phyloP scores from a whole-genome alignment of 2,113 vertebrate species.

The Acanthisitta chloris region DNA sequence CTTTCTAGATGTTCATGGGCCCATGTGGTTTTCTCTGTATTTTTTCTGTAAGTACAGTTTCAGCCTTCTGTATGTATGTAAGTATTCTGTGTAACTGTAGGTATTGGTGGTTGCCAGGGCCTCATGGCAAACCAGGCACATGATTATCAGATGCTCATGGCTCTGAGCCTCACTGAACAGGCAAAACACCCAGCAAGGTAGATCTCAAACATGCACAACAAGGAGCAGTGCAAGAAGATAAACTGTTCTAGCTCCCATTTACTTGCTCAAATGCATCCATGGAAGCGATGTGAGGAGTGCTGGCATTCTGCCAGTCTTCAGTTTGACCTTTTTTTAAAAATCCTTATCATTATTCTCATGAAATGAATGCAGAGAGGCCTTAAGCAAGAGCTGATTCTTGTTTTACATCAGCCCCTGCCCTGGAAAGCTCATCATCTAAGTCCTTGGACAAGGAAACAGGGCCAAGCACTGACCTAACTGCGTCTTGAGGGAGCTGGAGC shows the following conservation, averaged over 20 bases:
- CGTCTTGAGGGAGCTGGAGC: not conserved
- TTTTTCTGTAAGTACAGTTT: not conserved
- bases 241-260: not conserved
- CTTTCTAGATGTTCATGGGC: not conserved
- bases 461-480: not conserved
- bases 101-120: not conserved
- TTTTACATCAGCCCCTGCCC: not conserved
- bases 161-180: not conserved
- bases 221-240: not conserved
- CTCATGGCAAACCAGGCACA: not conserved
- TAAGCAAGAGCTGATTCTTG: constrained; percentile 23
- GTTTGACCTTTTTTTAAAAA: constrained; percentile 5
- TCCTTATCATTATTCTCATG: not conserved
- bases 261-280: not conserved
- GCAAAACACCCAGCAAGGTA: not conserved
- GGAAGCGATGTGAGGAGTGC: not conserved
- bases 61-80: not conserved
- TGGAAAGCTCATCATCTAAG: not conserved
- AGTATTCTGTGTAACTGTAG: not conserved
- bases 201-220: not conserved
- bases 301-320: not conserved
- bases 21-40: not conserved
- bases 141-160: not conserved
- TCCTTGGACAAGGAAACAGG: not conserved
- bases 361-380: not conserved